These are phyloP conservation scores for Atractosteus spatula DNA, from an alignment of 2,113 vertebrate genomes.

Conservation along the genomic window DNA sequence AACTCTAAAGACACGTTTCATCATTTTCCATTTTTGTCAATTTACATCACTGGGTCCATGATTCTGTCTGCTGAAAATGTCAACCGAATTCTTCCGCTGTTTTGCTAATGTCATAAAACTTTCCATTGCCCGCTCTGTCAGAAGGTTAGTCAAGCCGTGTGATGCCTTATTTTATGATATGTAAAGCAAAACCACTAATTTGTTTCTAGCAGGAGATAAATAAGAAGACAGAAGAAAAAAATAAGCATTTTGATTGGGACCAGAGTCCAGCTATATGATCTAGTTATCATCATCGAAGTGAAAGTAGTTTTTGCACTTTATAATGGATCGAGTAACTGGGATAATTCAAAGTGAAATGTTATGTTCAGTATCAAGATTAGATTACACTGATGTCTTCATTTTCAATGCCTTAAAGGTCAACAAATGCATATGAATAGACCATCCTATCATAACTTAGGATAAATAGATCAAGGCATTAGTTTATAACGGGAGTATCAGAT, in stretches of 20 bases:
- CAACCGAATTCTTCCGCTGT: constrained; percentile 74
- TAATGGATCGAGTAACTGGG: constrained; percentile 78
- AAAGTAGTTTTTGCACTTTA: constrained; percentile 78
- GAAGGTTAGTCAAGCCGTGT: constrained; percentile 63
- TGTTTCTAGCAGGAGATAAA: constrained; percentile 36
- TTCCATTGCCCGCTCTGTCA: constrained; percentile 75
- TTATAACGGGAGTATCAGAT: constrained; percentile 76
- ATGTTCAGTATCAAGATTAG: constrained; percentile 78
- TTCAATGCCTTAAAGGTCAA: constrained; percentile 80
- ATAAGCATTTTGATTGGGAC: constrained; percentile 45
- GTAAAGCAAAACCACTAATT: constrained; percentile 68
- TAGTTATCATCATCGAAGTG: constrained; percentile 75
- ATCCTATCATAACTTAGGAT: constrained; percentile 79
- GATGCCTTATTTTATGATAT: constrained; percentile 72
- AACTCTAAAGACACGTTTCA: constrained; percentile 58
- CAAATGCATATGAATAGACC: constrained; percentile 71
- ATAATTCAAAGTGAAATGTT: constrained; percentile 84
- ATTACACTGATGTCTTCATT: constrained; percentile 78
- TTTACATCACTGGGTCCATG: constrained; percentile 68
- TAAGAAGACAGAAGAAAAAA: background rate
- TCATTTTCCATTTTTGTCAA: constrained; percentile 57
- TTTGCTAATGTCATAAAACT: constrained; percentile 79
- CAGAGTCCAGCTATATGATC: constrained; percentile 67
- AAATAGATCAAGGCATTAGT: constrained; percentile 81
- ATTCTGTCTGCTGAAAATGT: constrained; percentile 82